Conservation (phyloP, 2,797 vertebrate species). For the Delichon dasypus region DNA sequence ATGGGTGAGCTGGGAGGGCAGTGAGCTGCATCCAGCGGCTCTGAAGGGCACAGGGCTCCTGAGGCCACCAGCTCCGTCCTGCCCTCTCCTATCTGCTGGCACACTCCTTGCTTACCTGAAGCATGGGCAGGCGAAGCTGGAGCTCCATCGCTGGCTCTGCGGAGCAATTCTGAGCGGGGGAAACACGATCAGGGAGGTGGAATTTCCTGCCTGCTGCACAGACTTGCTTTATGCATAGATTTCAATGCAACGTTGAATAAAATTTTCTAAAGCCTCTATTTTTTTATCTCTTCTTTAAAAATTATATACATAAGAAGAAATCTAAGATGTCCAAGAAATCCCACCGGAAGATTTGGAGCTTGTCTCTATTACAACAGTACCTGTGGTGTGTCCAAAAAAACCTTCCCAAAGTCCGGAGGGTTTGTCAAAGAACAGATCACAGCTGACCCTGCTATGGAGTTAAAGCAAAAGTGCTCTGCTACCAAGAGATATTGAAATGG, state of each 20-base stretch:
- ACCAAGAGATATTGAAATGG: not conserved
- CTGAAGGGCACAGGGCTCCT: not conserved
- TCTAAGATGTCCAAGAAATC: not conserved
- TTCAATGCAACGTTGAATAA: not conserved
- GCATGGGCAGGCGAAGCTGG: accelerated
- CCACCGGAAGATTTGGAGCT: not conserved
- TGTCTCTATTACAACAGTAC: not conserved
- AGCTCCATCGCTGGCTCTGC: not conserved
- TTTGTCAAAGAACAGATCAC: not conserved
- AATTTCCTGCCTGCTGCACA: slow-evolving; percentile 12
- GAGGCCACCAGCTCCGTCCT: not conserved
- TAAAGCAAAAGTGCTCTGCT: not conserved
- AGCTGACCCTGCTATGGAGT: not conserved
- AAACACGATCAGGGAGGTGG: not conserved
- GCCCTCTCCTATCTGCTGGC: not conserved
- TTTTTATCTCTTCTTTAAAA: not conserved
- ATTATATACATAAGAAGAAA: not conserved
- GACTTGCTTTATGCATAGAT: not conserved
- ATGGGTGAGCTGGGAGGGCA: not conserved
- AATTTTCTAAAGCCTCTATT: not conserved
- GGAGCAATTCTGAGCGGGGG: not conserved
- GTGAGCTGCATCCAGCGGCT: not conserved
- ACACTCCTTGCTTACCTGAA: not conserved
- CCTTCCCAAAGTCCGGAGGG: not conserved
- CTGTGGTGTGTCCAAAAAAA: not conserved